Percentiles rank a stretch among this genome's conserved stretches.
Evolutionary conservation across 2,113 vertebrate genomes (phyloP).

Genomic region (Pyrgilauda ruficollis): DNA sequence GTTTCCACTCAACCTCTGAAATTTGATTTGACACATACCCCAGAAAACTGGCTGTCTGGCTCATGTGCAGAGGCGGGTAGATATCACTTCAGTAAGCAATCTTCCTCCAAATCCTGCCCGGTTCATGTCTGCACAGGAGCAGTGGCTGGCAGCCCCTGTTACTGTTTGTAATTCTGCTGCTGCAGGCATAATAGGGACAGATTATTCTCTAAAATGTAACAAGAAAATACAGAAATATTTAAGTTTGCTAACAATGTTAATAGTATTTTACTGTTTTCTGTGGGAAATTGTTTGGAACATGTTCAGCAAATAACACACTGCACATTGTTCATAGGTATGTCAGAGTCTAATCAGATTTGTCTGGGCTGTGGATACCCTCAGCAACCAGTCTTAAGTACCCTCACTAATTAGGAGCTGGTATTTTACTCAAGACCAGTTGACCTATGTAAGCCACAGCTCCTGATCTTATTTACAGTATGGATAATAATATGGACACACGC

Average conservation of each 20-base stretch:
- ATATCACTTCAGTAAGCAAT: background rate
- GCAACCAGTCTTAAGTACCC: background rate
- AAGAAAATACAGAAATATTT: background rate
- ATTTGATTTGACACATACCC: background rate
- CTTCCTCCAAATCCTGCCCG: background rate
- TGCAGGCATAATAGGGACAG: background rate
- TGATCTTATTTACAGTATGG: background rate
- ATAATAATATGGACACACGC: background rate
- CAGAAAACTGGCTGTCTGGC: background rate
- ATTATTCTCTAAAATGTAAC: background rate
- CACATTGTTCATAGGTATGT: background rate
- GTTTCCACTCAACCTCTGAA: background rate
- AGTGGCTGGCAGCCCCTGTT: background rate
- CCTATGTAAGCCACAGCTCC: background rate
- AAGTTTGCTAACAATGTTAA: background rate
- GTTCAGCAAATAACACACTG: background rate
- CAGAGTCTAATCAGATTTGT: background rate
- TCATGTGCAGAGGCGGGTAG: too few relatives aligned
- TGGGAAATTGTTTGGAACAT: rapidly evolving
- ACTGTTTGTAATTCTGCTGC: background rate
- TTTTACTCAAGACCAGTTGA: background rate
- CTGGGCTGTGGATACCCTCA: background rate
- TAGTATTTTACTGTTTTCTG: background rate
- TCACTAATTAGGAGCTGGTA: background rate
- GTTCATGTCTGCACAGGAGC: background rate